Base-by-base conservation (phyloP, 2,888 invertebrate species). In the Lasioglossum pauxillum region DNA sequence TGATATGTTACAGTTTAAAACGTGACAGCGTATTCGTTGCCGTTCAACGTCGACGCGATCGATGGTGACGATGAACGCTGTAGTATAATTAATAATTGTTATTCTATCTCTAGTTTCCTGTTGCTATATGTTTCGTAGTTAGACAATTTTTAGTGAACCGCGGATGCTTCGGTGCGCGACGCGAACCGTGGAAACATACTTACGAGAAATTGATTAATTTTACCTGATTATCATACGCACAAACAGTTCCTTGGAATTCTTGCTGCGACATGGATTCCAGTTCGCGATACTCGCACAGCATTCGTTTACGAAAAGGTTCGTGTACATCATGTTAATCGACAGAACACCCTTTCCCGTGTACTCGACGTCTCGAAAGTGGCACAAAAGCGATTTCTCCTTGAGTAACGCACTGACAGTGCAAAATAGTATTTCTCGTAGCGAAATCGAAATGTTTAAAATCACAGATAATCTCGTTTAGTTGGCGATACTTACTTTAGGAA, bases 141-240 rank as follows among this genome's bases (percentile, higher is more conserved):
- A 82, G 86, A 57, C 44, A 83, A 86, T 79, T 85, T 81, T 79
- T 80, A 71, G 38, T 72, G 46, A 73, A 57, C 77, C 71, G 71
- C n/a, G 41, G 7, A 67, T 79, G 78, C 64, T 82, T 74, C 23
- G 74, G 46, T 60, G 74, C 69, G 78, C 69, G 44, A 44, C 31
- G 69, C 64, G 46, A 84, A 57, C 75, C 74, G 75, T 78, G 57
- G 69, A 75, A 69, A 74, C 60, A 82, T 89, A 88, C 82, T 88
- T 88, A 86, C 77, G 64, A 49, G 38, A 53, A 46, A 75, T 64
- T 60, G 41, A 82, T 75, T 74, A 53, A 78, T 78, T 72, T 49
- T 74, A 74, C 53, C 46, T 76, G 44, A 72, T 88, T 90, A 79
- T 67, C 83, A 83, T 49, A 75, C 82, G 84, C 88, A 86, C 83